Base-by-base conservation (phyloP, 2,888 invertebrate species). In the Pristionchus japonicus region DNA sequence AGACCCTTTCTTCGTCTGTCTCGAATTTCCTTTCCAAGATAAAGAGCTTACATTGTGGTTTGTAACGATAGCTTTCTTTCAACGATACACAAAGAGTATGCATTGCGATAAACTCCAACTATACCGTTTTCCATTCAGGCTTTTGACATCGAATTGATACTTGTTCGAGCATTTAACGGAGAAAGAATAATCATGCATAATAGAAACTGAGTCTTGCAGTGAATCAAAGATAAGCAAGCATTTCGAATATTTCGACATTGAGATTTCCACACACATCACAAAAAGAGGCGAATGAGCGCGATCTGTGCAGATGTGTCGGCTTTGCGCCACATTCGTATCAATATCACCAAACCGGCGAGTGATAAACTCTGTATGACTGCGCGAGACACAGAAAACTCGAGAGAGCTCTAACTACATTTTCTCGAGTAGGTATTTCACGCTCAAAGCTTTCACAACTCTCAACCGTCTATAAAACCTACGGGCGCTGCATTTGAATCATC, bases 11-110 rank as follows among this genome's bases (percentile, higher is more conserved):
- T 34, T 13, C 11, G 34, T 70, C 70, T 70, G 34, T 70, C 70
- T 70, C 70, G 31, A 64, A 15, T 40, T 74, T 40, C 70, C 70
- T 43, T n/a, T 77, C 43, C n/a, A 27, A n/a, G 77, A 77, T 77
- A 77, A 77, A 77, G 77, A 77, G 47, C 77, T 77, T 77, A 17
- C 37, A 37, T 40, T 70, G 70, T 37, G 70, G n/a, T n/a, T n/a
- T n/a, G n/a, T n/a, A n/a, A n/a, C n/a, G n/a, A n/a, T n/a, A n/a
- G n/a, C n/a, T n/a, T n/a, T n/a, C n/a, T n/a, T n/a, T n/a, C n/a
- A n/a, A n/a, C n/a, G n/a, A n/a, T 67, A 23, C 3, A n/a, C 1
- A 17, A 49, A 11, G 13, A 49, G 15, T 52, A 1, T 52, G 15
- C 23, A 47, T 47, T 47, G 47, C 47, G 47, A 13, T 9, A 47